Evolutionary conservation across 2,888 invertebrate species (phyloP).

Genomic region (Eupithecia subumbrata): DNA sequence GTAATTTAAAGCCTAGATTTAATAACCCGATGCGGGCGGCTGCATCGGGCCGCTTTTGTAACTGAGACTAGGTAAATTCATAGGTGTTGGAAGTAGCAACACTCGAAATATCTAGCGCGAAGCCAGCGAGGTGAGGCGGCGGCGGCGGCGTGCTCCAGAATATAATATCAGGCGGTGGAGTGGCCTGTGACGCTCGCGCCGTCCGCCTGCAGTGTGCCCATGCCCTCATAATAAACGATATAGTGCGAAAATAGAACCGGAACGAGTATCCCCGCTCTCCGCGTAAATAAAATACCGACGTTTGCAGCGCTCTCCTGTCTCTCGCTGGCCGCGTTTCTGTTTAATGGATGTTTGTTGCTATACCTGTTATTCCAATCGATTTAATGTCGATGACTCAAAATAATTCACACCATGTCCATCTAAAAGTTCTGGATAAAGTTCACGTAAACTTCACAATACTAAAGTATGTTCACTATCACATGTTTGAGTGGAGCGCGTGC

Average conservation of each 20-base stretch:
- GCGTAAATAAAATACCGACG: conserved; percentile 79
- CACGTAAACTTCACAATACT: background rate
- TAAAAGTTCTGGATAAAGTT: background rate
- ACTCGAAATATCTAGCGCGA: conserved; percentile 83
- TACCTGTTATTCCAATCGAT: conserved; percentile 63
- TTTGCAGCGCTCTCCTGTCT: conserved; percentile 65
- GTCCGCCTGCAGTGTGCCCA: conserved; percentile 61
- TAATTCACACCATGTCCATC: conserved; percentile 7
- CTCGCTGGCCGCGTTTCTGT: conserved; percentile 65
- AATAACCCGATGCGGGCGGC: conserved; percentile 72
- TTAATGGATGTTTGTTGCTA: conserved; percentile 64
- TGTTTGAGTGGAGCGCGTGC: conserved; percentile 26
- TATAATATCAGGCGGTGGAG: conserved; percentile 81
- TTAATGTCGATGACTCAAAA: conserved; percentile 50
- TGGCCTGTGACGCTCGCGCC: conserved; percentile 65
- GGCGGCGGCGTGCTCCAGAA: conserved; percentile 78
- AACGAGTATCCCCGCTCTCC: conserved; percentile 70
- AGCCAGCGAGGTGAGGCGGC: conserved; percentile 78
- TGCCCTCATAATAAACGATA: conserved; percentile 77
- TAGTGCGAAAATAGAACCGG: conserved; percentile 79
- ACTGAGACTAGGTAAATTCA: conserved; percentile 80
- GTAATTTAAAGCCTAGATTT: conserved; percentile 41
- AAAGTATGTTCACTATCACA: background rate
- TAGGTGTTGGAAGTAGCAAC: conserved; percentile 77
- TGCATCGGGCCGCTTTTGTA: conserved; percentile 73